Evolutionary conservation across 2,113 vertebrate species (phyloP).

Genomic region (Blennius ocellaris): DNA sequence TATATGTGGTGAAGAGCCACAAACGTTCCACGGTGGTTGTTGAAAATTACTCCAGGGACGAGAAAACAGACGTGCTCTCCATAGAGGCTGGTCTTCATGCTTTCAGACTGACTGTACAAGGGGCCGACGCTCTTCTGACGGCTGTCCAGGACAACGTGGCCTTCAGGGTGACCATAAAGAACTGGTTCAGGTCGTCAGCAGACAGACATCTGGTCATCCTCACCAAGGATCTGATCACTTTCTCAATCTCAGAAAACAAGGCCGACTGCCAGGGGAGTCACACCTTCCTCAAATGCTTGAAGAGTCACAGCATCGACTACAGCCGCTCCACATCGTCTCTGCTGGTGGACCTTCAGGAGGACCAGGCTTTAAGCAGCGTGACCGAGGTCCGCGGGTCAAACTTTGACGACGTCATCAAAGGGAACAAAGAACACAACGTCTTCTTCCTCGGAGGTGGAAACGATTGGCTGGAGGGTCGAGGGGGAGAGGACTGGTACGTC

Average conservation of each 20-base stretch:
- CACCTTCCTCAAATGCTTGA: not conserved
- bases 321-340: slow-evolving; percentile 30
- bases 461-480: slow-evolving; percentile 57
- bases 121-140: not conserved
- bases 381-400: slow-evolving; percentile 51
- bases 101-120: slow-evolving; percentile 9
- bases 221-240: slow-evolving; percentile 63
- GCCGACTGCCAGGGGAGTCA: slow-evolving; percentile 5
- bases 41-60: slow-evolving; percentile 54
- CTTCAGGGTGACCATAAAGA: slow-evolving; percentile 1
- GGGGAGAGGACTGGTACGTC: slow-evolving; percentile 66
- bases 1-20: slow-evolving; percentile 51
- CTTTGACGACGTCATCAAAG: slow-evolving; percentile 48
- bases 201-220: slow-evolving; percentile 56
- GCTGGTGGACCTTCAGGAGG: slow-evolving; percentile 31
- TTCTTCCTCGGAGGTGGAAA: slow-evolving; percentile 44
- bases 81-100: slow-evolving; percentile 56
- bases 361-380: slow-evolving; percentile 29
- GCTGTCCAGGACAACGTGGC: not conserved
- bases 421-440: slow-evolving; percentile 48
- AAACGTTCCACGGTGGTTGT: not conserved
- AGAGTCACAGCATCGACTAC: slow-evolving; percentile 32
- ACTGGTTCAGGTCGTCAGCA: slow-evolving; percentile 64
- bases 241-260: slow-evolving; percentile 35
- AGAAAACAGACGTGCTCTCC: slow-evolving; percentile 49